Evolutionary conservation across 2,797 vertebrate genomes (phyloP), one percentile per base, ranked within the genome.

Genomic region (Acanthurus tractus): DNA sequence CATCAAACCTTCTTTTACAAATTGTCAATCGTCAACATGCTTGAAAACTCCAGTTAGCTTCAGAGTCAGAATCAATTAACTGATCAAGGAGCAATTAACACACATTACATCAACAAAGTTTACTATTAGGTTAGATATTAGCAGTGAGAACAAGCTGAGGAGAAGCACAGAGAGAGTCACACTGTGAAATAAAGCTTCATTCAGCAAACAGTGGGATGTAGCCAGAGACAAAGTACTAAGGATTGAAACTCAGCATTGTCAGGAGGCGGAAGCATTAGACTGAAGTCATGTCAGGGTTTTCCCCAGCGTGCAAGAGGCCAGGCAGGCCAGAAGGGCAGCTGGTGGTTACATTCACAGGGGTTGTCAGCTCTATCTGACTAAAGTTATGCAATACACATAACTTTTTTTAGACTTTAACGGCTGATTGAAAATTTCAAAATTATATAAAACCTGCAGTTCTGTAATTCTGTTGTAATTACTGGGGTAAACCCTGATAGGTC

Each of bases 101-200:
- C 20, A 50, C 7, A 64, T 70, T 72, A 61, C 15, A 64, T 23
- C 13, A 56, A 25, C 25, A 29, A 6, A 29, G 15, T 71, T 3
- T 46, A 22, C 15, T 44, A 14, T 0, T 62, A n/a, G 14, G 29
- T 64, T 23, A 65, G 50, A 45, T 78, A 75, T 74, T 46, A 79
- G 53, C 44, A 10, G 54, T 63, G 23, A 73, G 13, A 66, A 45
- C 48, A 17, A 52, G 29, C 38, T 45, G 29, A 62, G 29, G 49
- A 74, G 58, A 71, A 57, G 18, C 55, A 64, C 4, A 61, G 56
- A 78, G 71, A 66, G 64, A 85, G 78, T 77, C 71, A 80, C 69
- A 68, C 14, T 78, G 2, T 12, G 70, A 72, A 74, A 67, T 57
- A 46, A 57, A 55, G 64, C 49, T 74, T 70, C 17, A 64, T 74